These are phyloP conservation scores for Chionis minor DNA, from an alignment of 2,113 vertebrate genomes.

Conservation along the genomic window DNA sequence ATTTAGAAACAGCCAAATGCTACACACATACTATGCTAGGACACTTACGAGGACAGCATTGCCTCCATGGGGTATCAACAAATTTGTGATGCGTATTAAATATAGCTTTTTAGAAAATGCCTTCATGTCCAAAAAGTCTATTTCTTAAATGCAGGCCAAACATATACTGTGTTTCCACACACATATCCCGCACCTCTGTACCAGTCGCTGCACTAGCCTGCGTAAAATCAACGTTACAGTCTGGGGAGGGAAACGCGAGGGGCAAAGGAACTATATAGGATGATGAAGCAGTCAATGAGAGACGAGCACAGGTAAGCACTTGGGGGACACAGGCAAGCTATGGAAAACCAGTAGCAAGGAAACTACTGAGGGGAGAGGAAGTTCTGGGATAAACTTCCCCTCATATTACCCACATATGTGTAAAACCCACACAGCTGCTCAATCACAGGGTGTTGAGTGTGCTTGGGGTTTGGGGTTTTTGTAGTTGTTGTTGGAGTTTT, in stretches of 20 bases:
- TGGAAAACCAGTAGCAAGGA: not conserved
- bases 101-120: not conserved
- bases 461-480: not conserved
- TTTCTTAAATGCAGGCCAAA: not conserved
- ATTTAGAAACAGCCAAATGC: not conserved
- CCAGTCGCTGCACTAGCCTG: not conserved
- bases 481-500: no score
- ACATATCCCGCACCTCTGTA: not conserved
- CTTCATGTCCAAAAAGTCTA: not conserved
- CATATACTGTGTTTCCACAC: not conserved
- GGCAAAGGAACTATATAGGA: not conserved
- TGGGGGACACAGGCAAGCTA: not conserved
- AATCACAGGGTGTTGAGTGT: slow-evolving; percentile 10
- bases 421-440: slow-evolving; percentile 21
- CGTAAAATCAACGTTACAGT: not conserved
- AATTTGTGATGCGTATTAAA: not conserved
- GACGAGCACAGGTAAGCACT: not conserved
- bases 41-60: not conserved
- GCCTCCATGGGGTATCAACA: not conserved
- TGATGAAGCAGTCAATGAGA: not conserved
- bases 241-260: not conserved
- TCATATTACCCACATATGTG: not conserved
- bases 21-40: not conserved
- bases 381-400: slow-evolving; percentile 8
- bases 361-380: not conserved